A percentile compares a stretch with the other conserved stretches of the same genome.
Conservation (phyloP, 2,113 vertebrate genomes). For the Gasterosteus nipponicus region DNA sequence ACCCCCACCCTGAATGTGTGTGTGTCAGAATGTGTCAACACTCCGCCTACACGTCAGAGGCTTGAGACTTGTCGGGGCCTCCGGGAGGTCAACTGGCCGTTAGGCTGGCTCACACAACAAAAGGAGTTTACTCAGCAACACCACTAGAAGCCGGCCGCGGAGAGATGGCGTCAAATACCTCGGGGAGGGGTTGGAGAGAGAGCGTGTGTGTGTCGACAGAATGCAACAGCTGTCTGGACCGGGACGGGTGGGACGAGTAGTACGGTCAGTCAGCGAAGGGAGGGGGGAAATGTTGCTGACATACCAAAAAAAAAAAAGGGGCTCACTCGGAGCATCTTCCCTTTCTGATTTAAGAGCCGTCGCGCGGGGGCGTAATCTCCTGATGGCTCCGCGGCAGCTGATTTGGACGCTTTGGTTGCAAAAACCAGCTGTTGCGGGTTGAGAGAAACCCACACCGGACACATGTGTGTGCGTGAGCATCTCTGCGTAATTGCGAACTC, state of each 20-base stretch:
- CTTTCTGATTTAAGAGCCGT: slow-evolving; percentile 50
- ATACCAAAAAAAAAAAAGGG: slow-evolving; percentile 22
- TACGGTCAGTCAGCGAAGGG: slow-evolving; percentile 45
- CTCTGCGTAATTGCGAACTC: slow-evolving; percentile 50
- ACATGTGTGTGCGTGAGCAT: slow-evolving; percentile 39
- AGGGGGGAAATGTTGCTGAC: slow-evolving; percentile 37
- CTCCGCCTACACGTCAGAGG: slow-evolving; percentile 34
- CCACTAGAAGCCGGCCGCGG: slow-evolving; percentile 15
- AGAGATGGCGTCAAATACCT: slow-evolving; percentile 51
- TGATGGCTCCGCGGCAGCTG: slow-evolving; percentile 62
- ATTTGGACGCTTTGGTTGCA: slow-evolving; percentile 28
- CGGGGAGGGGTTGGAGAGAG: slow-evolving; percentile 1
- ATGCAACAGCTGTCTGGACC: slow-evolving; percentile 67
- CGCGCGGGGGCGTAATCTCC: slow-evolving; percentile 38
- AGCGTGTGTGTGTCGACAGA: slow-evolving; percentile 7
- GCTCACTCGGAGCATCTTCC: slow-evolving; percentile 20
- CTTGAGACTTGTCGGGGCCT: slow-evolving; percentile 39
- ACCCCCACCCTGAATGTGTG: slow-evolving; percentile 22
- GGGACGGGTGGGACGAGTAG: slow-evolving; percentile 61
- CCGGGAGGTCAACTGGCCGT: slow-evolving; percentile 66
- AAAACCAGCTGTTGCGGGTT: slow-evolving; percentile 68
- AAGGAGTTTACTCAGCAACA: slow-evolving; percentile 52
- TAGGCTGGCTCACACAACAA: slow-evolving; percentile 52
- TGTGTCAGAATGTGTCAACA: slow-evolving; percentile 48
- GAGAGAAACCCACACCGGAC: slow-evolving; percentile 61